Conservation (phyloP, 1,140 invertebrate species). For the Trichonephila clavata region DNA sequence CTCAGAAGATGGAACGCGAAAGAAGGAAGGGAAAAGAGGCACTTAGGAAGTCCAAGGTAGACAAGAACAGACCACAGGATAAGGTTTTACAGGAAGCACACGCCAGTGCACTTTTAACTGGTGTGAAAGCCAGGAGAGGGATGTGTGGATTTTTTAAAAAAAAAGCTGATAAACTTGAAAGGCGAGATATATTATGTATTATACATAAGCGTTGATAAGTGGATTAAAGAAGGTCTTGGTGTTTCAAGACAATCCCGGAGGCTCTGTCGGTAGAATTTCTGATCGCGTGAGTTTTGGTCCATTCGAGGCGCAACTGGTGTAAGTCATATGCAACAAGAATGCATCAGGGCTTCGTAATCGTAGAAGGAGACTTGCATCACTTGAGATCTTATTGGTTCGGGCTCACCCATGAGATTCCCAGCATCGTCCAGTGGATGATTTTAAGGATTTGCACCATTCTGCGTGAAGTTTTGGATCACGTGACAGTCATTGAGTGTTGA, state of each 20-base stretch:
- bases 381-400: background rate
- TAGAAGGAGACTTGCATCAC: background rate
- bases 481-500: background rate
- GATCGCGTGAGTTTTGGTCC: background rate
- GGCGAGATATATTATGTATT: constrained; percentile 49
- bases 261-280: background rate
- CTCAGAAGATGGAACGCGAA: background rate
- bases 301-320: background rate
- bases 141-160: background rate
- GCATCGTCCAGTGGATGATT: background rate
- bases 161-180: constrained; percentile 21
- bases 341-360: background rate
- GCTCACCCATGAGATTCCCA: background rate
- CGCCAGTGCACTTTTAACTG: constrained; percentile 19
- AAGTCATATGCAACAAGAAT: background rate
- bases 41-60: background rate
- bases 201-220: constrained; percentile 56
- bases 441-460: background rate
- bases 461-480: background rate
- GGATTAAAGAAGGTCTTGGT: constrained; percentile 15
- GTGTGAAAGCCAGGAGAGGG: background rate
- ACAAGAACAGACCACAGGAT: constrained; percentile 16
- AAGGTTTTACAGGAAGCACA: constrained; percentile 50
- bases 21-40: background rate
- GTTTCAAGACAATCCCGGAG: background rate